Evolutionary conservation across 2,797 vertebrate genomes (phyloP), one percentile per base, ranked within the genome.

Genomic region (Alfaro cultratus): DNA sequence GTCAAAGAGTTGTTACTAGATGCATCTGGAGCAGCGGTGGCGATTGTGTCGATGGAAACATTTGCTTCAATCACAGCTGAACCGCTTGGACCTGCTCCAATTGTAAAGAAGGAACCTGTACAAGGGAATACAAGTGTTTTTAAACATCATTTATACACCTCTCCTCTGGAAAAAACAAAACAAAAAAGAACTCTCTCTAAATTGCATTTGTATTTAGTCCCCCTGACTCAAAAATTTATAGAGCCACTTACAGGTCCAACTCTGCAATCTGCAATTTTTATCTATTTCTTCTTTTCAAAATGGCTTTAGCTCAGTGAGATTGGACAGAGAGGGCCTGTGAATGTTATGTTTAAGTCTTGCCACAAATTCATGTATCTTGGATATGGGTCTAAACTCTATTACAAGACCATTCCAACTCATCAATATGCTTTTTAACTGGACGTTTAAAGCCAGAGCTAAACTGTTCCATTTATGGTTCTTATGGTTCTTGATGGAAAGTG

Each of bases 51-150:
- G 2, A 89, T 74, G 12, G 83, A 80, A 77, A 91, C 41, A 55
- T 74, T 86, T 49, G 80, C 75, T 74, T 92, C 73, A 62, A 86
- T 87, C 34, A 91, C 85, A 36, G 94, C 89, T 29, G 92, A 90
- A 88, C 92, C 92, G 51, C 91, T 91, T 43, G 89, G 94, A 10
- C 94, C 90, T 71, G 92, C 93, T 83, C 94, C 94, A 76, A 92
- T 94, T 16, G 93, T 94, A 83, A 95, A 95, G 74, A 96, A 86
- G 74, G 90, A 94, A 76, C 95, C 96, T 96, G 78, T 41, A 64
- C 21, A 70, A 31, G 68, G 76, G 29, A 82, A 70, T 77, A 84
- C 31, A 45, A 39, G 73, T 1, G 39, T 41, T 70, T 70, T n/a
- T 23, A 39, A 67, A 23, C 7, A 67, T 5, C 39, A 23, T 34